These are phyloP conservation scores for Nansenia antarctica DNA, from an alignment of 2,113 vertebrate species.

Conservation along the genomic window DNA sequence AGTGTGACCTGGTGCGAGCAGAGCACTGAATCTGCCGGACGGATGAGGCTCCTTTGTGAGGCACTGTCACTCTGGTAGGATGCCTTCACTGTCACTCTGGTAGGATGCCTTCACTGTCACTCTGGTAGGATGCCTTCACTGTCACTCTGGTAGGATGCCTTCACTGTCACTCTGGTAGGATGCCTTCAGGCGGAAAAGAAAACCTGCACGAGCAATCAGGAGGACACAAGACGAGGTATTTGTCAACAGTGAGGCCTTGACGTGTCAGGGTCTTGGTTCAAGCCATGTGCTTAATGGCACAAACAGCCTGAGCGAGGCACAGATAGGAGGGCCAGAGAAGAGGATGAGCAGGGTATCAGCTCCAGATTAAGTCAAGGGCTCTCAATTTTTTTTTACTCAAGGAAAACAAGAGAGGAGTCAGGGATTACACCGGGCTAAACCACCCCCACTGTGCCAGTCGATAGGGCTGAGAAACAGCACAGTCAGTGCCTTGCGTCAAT, in stretches of 20 bases:
- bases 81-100: too few species aligned
- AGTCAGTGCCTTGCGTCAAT: not conserved
- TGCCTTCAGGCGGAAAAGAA: not conserved
- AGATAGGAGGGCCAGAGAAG: not conserved
- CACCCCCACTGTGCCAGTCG: conserved; percentile 16
- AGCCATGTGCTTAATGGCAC: not conserved
- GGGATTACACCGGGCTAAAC: conserved; percentile 30
- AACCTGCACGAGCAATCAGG: too few species aligned
- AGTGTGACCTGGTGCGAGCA: too few species aligned
- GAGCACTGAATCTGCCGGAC: too few species aligned
- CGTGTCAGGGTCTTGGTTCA: not conserved
- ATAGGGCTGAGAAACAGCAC: too few species aligned
- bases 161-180: too few species aligned
- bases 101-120: too few species aligned
- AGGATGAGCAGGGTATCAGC: conserved; percentile 25
- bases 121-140: too few species aligned
- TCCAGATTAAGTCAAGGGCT: conserved; percentile 20
- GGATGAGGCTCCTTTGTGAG: too few species aligned
- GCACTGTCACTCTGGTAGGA: too few species aligned
- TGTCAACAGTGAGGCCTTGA: not conserved
- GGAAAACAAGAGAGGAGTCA: not conserved
- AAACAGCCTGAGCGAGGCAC: not conserved
- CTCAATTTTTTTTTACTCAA: not conserved
- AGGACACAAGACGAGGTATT: too few species aligned
- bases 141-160: too few species aligned